phyloP scores from a whole-genome alignment of 2,888 invertebrate species.

The Epirrhoe tristata region DNA sequence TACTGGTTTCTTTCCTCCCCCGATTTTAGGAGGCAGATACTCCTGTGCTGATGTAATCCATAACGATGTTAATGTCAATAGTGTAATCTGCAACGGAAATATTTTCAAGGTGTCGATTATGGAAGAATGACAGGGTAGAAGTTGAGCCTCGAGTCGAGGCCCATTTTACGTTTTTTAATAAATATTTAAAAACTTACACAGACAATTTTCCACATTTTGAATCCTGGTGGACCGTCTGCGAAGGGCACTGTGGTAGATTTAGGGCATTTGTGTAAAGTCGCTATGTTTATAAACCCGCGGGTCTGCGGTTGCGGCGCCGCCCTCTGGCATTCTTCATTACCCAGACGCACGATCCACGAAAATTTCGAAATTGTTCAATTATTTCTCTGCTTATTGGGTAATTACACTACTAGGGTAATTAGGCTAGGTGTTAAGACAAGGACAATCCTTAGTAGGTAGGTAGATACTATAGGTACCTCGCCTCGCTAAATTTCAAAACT shows the following conservation, averaged over 20 bases:
- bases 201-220: slow-evolving; percentile 69
- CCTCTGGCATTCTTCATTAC: slow-evolving; percentile 69
- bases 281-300: slow-evolving; percentile 66
- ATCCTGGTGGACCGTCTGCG: slow-evolving; percentile 45
- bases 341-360: slow-evolving; percentile 67
- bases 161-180: neutral
- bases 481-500: no score
- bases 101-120: no score
- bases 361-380: slow-evolving; percentile 63
- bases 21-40: slow-evolving; percentile 82
- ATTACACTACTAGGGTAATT: no score
- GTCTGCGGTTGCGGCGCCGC: slow-evolving; percentile 65
- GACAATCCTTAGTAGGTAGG: neutral
- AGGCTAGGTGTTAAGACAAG: slow-evolving; percentile 14
- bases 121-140: no score
- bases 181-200: slow-evolving; percentile 59
- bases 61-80: slow-evolving; percentile 67
- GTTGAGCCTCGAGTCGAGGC: neutral
- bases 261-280: slow-evolving; percentile 50
- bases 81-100: slow-evolving; percentile 56
- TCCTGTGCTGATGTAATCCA: slow-evolving; percentile 73
- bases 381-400: slow-evolving; percentile 29
- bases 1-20: slow-evolving; percentile 64
- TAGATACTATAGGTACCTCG: no score
- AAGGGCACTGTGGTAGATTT: slow-evolving; percentile 53